Conservation (phyloP, 1,140 invertebrate species). For the Philopotamus ludificatus region DNA sequence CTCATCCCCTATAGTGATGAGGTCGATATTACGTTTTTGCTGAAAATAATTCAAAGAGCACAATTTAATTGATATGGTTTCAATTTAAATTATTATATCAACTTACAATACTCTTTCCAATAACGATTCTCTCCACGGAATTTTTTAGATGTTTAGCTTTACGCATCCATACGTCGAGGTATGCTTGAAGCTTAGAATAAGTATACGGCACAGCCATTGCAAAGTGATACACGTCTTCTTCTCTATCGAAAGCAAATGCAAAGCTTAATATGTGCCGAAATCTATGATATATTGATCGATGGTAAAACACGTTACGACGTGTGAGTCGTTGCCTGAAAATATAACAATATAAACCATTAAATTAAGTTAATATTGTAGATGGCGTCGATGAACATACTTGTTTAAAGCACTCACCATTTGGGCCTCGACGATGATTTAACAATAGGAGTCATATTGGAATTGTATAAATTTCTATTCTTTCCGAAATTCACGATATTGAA, state of each 20-base stretch:
- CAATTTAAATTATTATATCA: conserved; percentile 14
- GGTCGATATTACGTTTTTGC: conserved; percentile 87
- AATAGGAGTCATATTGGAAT: conserved; percentile 88
- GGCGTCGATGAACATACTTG: too few species aligned
- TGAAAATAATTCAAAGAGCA: conserved; percentile 47
- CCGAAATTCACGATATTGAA: conserved; percentile 98
- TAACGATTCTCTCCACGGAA: conserved; percentile 65
- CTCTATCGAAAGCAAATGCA: conserved; percentile 90
- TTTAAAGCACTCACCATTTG: conserved; percentile 72
- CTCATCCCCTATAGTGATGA: conserved; percentile 77
- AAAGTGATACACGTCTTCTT: conserved; percentile 93
- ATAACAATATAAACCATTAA: neutral
- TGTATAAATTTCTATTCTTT: conserved; percentile 86
- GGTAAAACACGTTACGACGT: conserved; percentile 89
- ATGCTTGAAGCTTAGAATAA: conserved; percentile 84
- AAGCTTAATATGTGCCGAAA: conserved; percentile 93
- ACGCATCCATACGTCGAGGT: conserved; percentile 75
- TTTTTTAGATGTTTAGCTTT: conserved; percentile 50
- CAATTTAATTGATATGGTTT: conserved; percentile 4
- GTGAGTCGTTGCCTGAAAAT: conserved; percentile 76
- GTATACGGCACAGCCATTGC: conserved; percentile 91
- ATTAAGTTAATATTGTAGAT: too few species aligned
- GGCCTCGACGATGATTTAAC: conserved; percentile 86
- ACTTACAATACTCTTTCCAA: conserved; percentile 71
- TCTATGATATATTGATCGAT: conserved; percentile 84